These are phyloP conservation scores for Atractosteus spatula DNA, from an alignment of 2,113 vertebrate species.

Conservation along the genomic window DNA sequence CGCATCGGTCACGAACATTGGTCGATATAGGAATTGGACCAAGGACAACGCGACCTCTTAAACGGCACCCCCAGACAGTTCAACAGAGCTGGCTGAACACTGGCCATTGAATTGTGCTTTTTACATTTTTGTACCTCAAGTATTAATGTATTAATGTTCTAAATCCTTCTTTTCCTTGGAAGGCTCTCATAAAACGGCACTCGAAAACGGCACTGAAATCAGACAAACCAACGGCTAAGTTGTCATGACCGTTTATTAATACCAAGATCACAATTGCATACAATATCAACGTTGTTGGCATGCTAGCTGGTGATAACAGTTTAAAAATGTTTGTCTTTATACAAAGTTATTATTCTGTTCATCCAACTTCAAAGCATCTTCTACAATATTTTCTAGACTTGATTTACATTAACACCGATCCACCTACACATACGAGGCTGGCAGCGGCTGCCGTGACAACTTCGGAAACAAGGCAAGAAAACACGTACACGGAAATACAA, in stretches of 20 bases:
- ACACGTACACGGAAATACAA: slow-evolving; percentile 13
- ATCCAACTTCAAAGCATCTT: slow-evolving; percentile 25
- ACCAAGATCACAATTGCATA: slow-evolving; percentile 94
- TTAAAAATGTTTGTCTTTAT: slow-evolving; percentile 39
- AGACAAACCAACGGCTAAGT: slow-evolving; percentile 24
- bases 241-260: slow-evolving; percentile 86
- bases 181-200: not conserved
- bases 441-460: slow-evolving; percentile 15
- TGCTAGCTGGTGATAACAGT: slow-evolving; percentile 74
- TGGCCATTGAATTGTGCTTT: no score
- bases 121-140: no score
- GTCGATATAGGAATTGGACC: no score
- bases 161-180: no score
- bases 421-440: slow-evolving; percentile 14
- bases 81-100: no score
- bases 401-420: slow-evolving; percentile 10
- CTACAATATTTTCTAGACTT: slow-evolving; percentile 18
- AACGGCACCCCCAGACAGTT: no score
- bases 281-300: slow-evolving; percentile 85
- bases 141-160: no score
- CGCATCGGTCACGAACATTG: no score
- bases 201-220: not conserved
- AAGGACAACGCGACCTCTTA: no score
- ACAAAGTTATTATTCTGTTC: slow-evolving; percentile 35
- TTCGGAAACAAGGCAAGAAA: slow-evolving; percentile 22